Conservation (phyloP, 1,140 invertebrate genomes). For the Heliconius congener region DNA sequence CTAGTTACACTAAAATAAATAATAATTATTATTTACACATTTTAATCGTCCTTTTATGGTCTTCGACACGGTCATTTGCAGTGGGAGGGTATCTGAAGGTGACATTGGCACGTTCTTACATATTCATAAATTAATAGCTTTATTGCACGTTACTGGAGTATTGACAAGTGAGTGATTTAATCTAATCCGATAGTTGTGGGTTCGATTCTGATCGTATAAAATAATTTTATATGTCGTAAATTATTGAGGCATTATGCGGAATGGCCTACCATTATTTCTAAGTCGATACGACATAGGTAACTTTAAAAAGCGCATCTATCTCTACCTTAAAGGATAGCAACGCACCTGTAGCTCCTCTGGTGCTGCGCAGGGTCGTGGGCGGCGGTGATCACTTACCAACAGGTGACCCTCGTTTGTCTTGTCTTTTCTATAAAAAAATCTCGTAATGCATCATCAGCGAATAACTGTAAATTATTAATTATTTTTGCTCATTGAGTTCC, state of each 20-base stretch:
- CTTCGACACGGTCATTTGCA: slow-evolving; percentile 4
- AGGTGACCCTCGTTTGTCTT: no score
- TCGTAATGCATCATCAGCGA: no score
- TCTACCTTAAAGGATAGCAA: no score
- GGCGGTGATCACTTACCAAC: no score
- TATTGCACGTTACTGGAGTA: not conserved
- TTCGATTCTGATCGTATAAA: not conserved
- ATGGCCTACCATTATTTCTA: no score
- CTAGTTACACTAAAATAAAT: not conserved
- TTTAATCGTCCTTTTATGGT: slow-evolving; percentile 10
- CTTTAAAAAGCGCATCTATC: no score
- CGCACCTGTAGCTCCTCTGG: no score
- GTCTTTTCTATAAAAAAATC: no score
- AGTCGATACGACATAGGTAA: no score
- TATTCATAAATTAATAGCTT: slow-evolving; percentile 11
- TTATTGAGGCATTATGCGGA: not conserved
- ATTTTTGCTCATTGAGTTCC: no score
- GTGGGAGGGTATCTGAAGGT: slow-evolving; percentile 5
- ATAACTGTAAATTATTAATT: no score
- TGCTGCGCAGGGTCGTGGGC: no score
- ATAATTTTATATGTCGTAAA: not conserved
- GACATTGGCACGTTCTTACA: not conserved
- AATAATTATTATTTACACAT: not conserved
- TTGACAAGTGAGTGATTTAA: not conserved
- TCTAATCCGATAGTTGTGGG: not conserved